Base-by-base conservation (phyloP, 2,113 vertebrate genomes). In the Spea bombifrons region DNA sequence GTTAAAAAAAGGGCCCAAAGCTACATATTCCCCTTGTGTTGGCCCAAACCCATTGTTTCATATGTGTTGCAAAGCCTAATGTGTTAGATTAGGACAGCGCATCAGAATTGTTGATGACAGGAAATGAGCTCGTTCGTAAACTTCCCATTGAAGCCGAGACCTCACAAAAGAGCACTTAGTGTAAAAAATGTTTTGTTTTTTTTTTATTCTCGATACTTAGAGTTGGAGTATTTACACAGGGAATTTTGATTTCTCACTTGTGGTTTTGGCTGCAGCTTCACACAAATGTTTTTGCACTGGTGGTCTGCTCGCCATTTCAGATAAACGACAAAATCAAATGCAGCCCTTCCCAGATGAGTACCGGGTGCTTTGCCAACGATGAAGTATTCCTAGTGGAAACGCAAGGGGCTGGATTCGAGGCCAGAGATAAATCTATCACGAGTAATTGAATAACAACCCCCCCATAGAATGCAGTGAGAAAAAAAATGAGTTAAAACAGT, bases 211-310 rank as follows among this genome's bases (percentile, higher is more conserved):
- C 81, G 76, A 85, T 88, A 82, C 90, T 89, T 84, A 83, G 86
- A 92, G 86, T 88, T 90, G 83, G 86, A 89, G 88, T 89, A 88
- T 93, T 94, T 91, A 92, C 90, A 88, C 88, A 87, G 89, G 90
- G 92, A 92, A 92, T 94, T 92, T 89, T 90, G 90, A 85, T 89
- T 88, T 89, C 90, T 94, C 85, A 89, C 89, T 93, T 91, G 91
- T 91, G 93, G 93, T 91, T 94, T 94, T 94, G 94, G 92, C 93
- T 92, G 85, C 83, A 86, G 87, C 90, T 92, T 92, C 93, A 91
- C 91, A 93, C 87, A 89, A 87, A 90, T 89, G 87, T 90, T 90
- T 30, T 90, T 90, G 92, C 90, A 88, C 89, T 90, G 91, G 90
- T 93, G 92, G 91, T 94, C 92, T 94, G 85, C 88, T 88, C 91